These are phyloP conservation scores for Lasioglossum albipes DNA, from an alignment of 1,140 invertebrate species.

Conservation along the genomic window DNA sequence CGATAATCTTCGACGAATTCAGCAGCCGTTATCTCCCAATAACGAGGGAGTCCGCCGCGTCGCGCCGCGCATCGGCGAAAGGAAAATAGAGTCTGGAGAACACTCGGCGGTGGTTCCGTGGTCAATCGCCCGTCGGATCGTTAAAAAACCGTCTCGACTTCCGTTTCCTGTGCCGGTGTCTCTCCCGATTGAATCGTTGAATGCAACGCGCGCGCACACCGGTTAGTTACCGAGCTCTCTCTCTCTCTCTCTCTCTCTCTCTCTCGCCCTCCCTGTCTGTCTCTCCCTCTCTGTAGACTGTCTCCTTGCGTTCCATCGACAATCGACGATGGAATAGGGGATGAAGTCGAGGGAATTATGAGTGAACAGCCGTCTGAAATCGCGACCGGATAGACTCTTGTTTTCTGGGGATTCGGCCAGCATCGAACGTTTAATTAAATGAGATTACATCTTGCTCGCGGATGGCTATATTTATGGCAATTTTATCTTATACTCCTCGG, in stretches of 20 bases:
- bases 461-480: background rate
- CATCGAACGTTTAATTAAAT: background rate
- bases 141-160: constrained; percentile 30
- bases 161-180: background rate
- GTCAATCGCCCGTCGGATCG: background rate
- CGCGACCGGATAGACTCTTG: too few relatives aligned
- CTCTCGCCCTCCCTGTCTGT: background rate
- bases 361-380: too few relatives aligned
- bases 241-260: background rate
- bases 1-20: constrained; percentile 17
- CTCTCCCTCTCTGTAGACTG: background rate
- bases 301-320: background rate
- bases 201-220: too few relatives aligned
- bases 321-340: background rate
- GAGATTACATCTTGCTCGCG: background rate
- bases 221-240: background rate
- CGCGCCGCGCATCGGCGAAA: too few relatives aligned
- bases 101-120: background rate
- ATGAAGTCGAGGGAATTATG: background rate
- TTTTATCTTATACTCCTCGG: background rate
- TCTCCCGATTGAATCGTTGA: too few relatives aligned
- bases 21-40: background rate
- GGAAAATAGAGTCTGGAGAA: background rate
- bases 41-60: background rate
- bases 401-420: too few relatives aligned